Evolutionary conservation across 2,888 invertebrate genomes (phyloP).

Genomic region (Ecdyonurus torrentis): DNA sequence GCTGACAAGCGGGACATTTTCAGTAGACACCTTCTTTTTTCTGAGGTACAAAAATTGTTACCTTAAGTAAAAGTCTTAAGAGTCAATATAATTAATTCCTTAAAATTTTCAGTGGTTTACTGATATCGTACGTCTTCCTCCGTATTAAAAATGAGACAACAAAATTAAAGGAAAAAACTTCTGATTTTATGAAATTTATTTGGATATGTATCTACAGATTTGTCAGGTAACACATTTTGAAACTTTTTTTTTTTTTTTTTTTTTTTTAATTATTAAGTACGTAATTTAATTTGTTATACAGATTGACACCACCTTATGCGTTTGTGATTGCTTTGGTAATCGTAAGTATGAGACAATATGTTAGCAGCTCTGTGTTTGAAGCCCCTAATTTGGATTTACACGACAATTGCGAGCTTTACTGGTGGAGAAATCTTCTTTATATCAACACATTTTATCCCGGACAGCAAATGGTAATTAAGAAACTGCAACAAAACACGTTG

Average conservation of each 20-base stretch:
- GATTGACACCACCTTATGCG: constrained; percentile 42
- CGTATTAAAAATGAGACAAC: neutral
- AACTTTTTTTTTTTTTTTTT: neutral
- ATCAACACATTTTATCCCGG: constrained; percentile 40
- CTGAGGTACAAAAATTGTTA: constrained; percentile 39
- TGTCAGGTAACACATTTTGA: neutral
- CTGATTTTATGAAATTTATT: neutral
- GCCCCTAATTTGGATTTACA: constrained; percentile 36
- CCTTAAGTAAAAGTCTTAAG: no score
- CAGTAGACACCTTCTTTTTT: constrained; percentile 44
- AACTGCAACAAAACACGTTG: no score
- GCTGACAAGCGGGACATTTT: constrained; percentile 35
- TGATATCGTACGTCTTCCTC: constrained; percentile 11
- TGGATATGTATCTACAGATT: neutral
- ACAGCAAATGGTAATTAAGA: constrained; percentile 40
- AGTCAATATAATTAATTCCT: no score
- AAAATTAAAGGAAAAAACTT: neutral
- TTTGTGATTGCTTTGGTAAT: constrained; percentile 24
- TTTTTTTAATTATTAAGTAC: neutral
- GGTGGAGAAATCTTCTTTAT: constrained; percentile 48
- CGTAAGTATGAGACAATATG: constrained; percentile 30
- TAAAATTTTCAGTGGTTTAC: constrained; percentile 12
- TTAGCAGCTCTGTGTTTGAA: constrained; percentile 30
- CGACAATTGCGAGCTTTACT: constrained; percentile 36
- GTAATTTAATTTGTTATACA: constrained; percentile 18